A percentile compares a stretch with the other conserved stretches of the same genome.
phyloP scores from a whole-genome alignment of 2,888 invertebrate species.

The Latrodectus hesperus region DNA sequence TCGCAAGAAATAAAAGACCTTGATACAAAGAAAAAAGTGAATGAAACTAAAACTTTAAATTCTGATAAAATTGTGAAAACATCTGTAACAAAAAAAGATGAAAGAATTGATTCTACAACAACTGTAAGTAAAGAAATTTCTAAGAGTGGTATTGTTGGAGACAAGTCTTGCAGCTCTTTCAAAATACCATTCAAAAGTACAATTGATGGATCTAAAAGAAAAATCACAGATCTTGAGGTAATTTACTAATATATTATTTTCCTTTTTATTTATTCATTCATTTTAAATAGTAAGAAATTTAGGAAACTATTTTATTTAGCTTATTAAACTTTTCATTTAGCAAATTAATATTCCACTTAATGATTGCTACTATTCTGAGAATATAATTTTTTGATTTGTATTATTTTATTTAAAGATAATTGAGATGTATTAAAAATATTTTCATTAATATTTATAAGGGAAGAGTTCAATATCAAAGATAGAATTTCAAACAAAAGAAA shows the following conservation, averaged over 20 bases:
- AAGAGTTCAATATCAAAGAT: no score
- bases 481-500: no score
- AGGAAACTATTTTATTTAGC: background rate
- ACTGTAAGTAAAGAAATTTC: constrained; percentile 11
- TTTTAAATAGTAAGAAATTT: no score
- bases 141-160: background rate
- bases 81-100: background rate
- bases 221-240: constrained; percentile 47
- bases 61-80: background rate
- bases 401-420: background rate
- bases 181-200: constrained; percentile 63
- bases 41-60: background rate
- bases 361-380: background rate
- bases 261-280: background rate
- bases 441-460: no score
- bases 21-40: background rate
- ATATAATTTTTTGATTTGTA: background rate
- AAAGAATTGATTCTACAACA: background rate
- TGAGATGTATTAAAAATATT: no score
- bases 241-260: background rate
- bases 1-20: background rate
- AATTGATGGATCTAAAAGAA: constrained; percentile 30
- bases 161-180: constrained; percentile 51
- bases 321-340: background rate
- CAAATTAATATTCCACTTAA: background rate